A percentile compares a stretch with the other conserved stretches of the same genome.
Evolutionary conservation across 2,113 vertebrate genomes (phyloP).

Genomic region (Donacobius atricapilla): DNA sequence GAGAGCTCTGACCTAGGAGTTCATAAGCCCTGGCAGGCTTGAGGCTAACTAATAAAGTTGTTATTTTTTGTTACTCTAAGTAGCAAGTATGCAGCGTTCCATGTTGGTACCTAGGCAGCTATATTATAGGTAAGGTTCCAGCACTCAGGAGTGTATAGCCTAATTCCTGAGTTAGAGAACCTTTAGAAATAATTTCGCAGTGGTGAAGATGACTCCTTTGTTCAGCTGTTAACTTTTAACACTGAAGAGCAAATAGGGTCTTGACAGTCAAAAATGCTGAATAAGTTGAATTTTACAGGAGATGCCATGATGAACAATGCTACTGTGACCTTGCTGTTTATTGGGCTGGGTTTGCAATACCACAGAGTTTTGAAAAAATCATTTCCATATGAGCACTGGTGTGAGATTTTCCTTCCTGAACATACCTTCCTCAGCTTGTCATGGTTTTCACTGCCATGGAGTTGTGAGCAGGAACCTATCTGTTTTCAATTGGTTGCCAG

Average conservation of each 20-base stretch:
- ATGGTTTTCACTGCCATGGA: conserved; percentile 20
- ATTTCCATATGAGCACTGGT: conserved; percentile 52
- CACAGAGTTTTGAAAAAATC: conserved; percentile 14
- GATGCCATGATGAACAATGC: conserved; percentile 2
- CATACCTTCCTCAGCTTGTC: conserved; percentile 29
- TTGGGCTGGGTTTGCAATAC: conserved; percentile 2
- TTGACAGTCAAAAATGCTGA: background rate
- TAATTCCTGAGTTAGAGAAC: background rate
- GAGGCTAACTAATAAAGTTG: background rate
- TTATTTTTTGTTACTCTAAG: background rate
- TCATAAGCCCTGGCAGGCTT: background rate
- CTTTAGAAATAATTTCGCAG: background rate
- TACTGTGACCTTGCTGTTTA: conserved; percentile 10
- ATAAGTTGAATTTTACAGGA: background rate
- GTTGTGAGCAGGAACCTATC: conserved; percentile 1
- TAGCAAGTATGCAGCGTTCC: background rate
- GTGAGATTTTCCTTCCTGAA: conserved; percentile 40
- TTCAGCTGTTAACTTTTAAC: background rate
- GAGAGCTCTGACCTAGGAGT: background rate
- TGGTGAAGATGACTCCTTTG: background rate
- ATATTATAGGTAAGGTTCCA: background rate
- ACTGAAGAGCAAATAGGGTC: background rate
- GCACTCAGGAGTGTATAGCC: no score
- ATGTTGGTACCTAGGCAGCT: background rate
- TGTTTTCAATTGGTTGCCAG: conserved; percentile 41